phyloP scores from a whole-genome alignment of 2,888 invertebrate species.

The Drosophila prolongata region DNA sequence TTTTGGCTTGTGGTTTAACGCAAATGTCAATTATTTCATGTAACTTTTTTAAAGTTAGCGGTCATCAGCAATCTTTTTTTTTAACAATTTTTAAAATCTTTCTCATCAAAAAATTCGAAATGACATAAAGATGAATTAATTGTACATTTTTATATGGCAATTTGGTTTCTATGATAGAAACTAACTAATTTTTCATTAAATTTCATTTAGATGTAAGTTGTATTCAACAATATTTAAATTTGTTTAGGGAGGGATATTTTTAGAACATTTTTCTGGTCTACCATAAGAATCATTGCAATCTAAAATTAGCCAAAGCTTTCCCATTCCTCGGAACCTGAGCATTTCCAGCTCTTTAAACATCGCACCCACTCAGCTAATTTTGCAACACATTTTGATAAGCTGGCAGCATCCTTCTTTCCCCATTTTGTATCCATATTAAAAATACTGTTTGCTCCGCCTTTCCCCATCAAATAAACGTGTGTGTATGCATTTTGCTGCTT shows the following conservation, averaged over 20 bases:
- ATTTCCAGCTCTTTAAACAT: slow-evolving; percentile 68
- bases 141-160: too few relatives aligned
- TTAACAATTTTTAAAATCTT: too few relatives aligned
- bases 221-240: too few relatives aligned
- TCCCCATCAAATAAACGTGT: slow-evolving; percentile 20
- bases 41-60: too few relatives aligned
- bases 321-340: background rate
- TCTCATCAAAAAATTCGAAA: too few relatives aligned
- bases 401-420: slow-evolving; percentile 31
- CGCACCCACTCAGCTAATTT: slow-evolving; percentile 68
- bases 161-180: too few relatives aligned
- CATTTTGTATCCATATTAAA: slow-evolving; percentile 46
- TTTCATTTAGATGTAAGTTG: too few relatives aligned
- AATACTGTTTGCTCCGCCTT: slow-evolving; percentile 29
- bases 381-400: slow-evolving; percentile 76
- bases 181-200: too few relatives aligned
- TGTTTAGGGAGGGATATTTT: background rate
- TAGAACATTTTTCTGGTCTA: too few relatives aligned
- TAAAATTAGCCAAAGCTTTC: slow-evolving; percentile 38
- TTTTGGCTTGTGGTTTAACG: background rate
- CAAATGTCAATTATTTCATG: too few relatives aligned
- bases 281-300: background rate
- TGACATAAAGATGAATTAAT: too few relatives aligned
- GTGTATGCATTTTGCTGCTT: slow-evolving; percentile 9
- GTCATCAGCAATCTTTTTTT: too few relatives aligned